Evolutionary conservation across 2,797 vertebrate genomes (phyloP).

Genomic region (Gallinago stenura): DNA sequence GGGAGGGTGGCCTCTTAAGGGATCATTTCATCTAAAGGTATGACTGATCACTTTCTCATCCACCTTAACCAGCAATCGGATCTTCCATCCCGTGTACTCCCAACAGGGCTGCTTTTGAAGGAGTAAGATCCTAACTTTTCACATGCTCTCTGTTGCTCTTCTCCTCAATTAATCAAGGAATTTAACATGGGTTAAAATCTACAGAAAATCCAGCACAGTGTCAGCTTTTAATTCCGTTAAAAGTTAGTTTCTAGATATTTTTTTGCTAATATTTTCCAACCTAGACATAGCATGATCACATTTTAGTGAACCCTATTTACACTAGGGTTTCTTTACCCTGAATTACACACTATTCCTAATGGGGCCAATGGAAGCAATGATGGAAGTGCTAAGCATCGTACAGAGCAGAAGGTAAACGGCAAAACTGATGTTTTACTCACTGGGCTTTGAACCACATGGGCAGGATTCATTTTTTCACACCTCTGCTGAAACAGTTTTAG

Average conservation of each 20-base stretch:
- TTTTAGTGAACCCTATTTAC: not conserved
- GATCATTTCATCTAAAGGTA: conserved; percentile 9
- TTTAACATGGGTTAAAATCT: not conserved
- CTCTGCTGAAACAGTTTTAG: not conserved
- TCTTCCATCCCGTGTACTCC: not conserved
- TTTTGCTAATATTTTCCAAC: not conserved
- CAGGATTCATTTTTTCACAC: not conserved
- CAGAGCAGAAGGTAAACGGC: not conserved
- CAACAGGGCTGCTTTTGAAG: not conserved
- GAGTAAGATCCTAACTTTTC: not conserved
- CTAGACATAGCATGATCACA: not conserved
- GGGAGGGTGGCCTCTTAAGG: not conserved
- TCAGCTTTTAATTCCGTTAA: not conserved
- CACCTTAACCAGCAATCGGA: not conserved
- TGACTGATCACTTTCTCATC: not conserved
- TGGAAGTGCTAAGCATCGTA: not conserved
- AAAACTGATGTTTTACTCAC: not conserved
- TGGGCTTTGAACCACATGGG: not conserved
- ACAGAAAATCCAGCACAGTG: not conserved
- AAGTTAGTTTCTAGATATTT: not conserved
- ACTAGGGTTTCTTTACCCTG: not conserved
- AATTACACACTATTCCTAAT: not conserved
- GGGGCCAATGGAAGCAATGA: not conserved
- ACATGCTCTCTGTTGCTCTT: not conserved
- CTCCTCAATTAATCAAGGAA: not conserved